Conservation (phyloP, 2,797 vertebrate species). For the Ceryle rudis region DNA sequence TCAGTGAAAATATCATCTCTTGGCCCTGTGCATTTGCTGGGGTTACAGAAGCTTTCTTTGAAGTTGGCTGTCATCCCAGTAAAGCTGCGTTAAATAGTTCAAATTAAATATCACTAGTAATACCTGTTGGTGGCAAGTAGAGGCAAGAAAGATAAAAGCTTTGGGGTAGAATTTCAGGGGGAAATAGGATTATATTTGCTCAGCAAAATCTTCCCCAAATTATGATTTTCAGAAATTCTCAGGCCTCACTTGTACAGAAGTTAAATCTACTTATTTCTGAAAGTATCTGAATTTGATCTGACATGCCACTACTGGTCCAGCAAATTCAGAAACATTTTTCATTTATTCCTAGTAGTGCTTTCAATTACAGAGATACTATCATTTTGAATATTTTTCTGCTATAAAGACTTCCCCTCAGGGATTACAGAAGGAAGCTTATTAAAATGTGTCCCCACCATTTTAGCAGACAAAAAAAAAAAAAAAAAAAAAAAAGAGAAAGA, state of each 20-base stretch:
- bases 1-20: slow-evolving; percentile 29
- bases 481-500: not conserved
- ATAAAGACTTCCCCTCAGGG: slow-evolving; percentile 28
- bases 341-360: slow-evolving; percentile 38
- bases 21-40: not conserved
- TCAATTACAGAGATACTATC: slow-evolving; percentile 63
- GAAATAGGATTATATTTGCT: not conserved
- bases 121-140: not conserved
- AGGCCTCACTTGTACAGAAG: not conserved
- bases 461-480: not conserved
- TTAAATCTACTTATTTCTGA: not conserved
- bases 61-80: slow-evolving; percentile 27
- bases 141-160: not conserved
- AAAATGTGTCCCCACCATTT: slow-evolving; percentile 3
- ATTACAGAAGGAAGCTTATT: slow-evolving; percentile 26
- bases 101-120: slow-evolving; percentile 54
- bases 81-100: slow-evolving; percentile 48
- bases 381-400: slow-evolving; percentile 50
- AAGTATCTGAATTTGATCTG: slow-evolving; percentile 39
- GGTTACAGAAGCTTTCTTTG: slow-evolving; percentile 44
- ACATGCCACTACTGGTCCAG: not conserved
- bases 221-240: not conserved
- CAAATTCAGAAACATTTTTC: slow-evolving; percentile 12
- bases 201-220: not conserved
- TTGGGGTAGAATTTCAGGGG: not conserved